Percentiles rank a stretch among this genome's conserved stretches.
phyloP scores from a whole-genome alignment of 2,797 vertebrate genomes.

The Serranus cabrilla region DNA sequence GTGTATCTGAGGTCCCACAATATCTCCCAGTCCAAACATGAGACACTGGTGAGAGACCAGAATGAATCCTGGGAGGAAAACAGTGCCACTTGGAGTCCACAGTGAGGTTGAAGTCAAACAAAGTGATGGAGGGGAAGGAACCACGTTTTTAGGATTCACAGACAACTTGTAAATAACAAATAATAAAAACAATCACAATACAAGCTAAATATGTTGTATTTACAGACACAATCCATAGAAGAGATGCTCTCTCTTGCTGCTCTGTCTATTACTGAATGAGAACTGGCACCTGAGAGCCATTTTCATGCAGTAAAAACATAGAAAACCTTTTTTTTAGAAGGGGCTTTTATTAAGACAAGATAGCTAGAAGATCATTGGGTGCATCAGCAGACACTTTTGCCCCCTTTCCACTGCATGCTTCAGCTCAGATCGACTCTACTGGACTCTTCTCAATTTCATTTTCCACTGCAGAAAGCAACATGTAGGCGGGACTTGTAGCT shows the following conservation, averaged over 20 bases:
- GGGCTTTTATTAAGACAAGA: conserved; percentile 55
- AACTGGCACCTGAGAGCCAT: conserved; percentile 46
- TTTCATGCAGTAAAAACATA: conserved; percentile 44
- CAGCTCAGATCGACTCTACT: too few relatives aligned
- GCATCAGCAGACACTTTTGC: conserved; percentile 44
- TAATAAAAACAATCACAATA: conserved; percentile 77
- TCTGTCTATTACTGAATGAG: conserved; percentile 39
- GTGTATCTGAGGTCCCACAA: conserved; percentile 32
- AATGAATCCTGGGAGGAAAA: conserved; percentile 54
- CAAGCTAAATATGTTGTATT: conserved; percentile 76
- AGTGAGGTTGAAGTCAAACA: conserved; percentile 55
- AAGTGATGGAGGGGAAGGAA: conserved; percentile 56
- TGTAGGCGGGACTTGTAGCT: too few relatives aligned
- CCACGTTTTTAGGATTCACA: conserved; percentile 76
- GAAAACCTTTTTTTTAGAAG: conserved; percentile 29
- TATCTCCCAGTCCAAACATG: conserved; percentile 39
- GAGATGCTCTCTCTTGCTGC: conserved; percentile 44
- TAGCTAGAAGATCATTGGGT: conserved; percentile 42
- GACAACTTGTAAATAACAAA: conserved; percentile 80
- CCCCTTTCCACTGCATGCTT: too few relatives aligned
- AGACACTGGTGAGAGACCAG: conserved; percentile 37
- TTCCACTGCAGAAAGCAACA: too few relatives aligned
- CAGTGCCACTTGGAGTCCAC: conserved; percentile 49
- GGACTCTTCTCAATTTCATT: too few relatives aligned
- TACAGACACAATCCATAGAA: conserved; percentile 75